These are phyloP conservation scores for Pharmacophagus antenor DNA, from an alignment of 2,888 invertebrate species.

Conservation along the genomic window DNA sequence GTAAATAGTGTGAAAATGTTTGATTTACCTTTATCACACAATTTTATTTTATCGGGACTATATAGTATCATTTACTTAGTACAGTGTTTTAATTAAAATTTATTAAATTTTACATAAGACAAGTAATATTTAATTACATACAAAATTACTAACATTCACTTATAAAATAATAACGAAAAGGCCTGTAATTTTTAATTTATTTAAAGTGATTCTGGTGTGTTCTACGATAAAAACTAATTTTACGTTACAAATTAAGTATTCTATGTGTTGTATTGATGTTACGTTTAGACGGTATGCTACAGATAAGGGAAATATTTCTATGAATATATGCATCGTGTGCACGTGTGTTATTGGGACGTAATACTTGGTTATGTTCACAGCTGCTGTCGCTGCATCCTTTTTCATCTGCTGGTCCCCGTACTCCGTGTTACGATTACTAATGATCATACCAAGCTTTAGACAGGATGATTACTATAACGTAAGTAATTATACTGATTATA, in stretches of 20 bases:
- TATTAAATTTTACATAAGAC: not conserved
- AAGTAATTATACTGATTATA: slow-evolving; percentile 39
- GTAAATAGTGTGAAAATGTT: no score
- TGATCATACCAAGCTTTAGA: slow-evolving; percentile 77
- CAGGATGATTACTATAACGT: slow-evolving; percentile 59
- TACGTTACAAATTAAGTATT: not conserved
- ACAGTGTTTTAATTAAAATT: not conserved
- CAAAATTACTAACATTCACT: not conserved
- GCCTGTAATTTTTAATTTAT: not conserved
- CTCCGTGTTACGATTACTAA: slow-evolving; percentile 87
- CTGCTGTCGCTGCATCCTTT: slow-evolving; percentile 66
- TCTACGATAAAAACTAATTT: no score
- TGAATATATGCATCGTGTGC: no score
- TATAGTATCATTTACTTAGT: not conserved
- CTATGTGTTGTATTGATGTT: no score
- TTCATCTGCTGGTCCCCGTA: slow-evolving; percentile 90
- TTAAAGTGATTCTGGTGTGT: not conserved
- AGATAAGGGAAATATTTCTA: not conserved
- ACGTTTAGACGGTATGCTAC: not conserved
- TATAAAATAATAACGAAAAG: not conserved
- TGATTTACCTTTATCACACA: no score
- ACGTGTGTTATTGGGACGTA: not conserved
- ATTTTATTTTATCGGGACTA: no score
- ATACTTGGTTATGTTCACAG: slow-evolving; percentile 49
- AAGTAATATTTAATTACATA: not conserved